phyloP scores from a whole-genome alignment of 1,140 invertebrate genomes.

The Charaxes varanes region DNA sequence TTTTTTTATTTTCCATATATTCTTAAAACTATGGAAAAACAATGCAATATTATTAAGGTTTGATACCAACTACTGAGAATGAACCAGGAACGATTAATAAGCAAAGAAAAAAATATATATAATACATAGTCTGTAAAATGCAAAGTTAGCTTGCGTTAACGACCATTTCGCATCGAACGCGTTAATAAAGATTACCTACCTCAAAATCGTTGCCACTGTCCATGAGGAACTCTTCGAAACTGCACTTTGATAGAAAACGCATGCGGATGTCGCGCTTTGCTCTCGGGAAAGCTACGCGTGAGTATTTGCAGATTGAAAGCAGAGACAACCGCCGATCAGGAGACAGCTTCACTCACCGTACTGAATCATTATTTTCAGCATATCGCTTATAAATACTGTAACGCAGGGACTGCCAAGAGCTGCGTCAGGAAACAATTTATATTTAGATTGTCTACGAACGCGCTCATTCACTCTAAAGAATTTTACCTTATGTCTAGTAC shows the following conservation, averaged over 20 bases:
- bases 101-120: too few species aligned
- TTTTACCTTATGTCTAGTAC: too few species aligned
- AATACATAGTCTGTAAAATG: too few species aligned
- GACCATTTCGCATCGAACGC: too few species aligned
- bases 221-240: slow-evolving; percentile 59
- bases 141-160: too few species aligned
- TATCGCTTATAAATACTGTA: slow-evolving; percentile 60
- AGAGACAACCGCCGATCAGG: slow-evolving; percentile 1
- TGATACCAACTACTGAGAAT: too few species aligned
- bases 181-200: too few species aligned
- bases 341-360: slow-evolving; percentile 22
- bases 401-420: slow-evolving; percentile 44
- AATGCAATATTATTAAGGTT: too few species aligned
- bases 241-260: slow-evolving; percentile 43
- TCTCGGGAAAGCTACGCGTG: not conserved
- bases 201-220: slow-evolving; percentile 58
- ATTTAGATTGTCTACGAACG: slow-evolving; percentile 29
- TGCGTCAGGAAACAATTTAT: slow-evolving; percentile 19
- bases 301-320: not conserved
- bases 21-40: too few species aligned
- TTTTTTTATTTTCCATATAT: too few species aligned
- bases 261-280: slow-evolving; percentile 26
- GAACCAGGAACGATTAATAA: too few species aligned
- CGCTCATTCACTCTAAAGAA: slow-evolving; percentile 8
- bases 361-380: slow-evolving; percentile 48